A percentile compares a stretch with the other conserved stretches of the same genome.
Evolutionary conservation across 2,888 invertebrate species (phyloP).

Genomic region (Dasysyrphus albostriatus): DNA sequence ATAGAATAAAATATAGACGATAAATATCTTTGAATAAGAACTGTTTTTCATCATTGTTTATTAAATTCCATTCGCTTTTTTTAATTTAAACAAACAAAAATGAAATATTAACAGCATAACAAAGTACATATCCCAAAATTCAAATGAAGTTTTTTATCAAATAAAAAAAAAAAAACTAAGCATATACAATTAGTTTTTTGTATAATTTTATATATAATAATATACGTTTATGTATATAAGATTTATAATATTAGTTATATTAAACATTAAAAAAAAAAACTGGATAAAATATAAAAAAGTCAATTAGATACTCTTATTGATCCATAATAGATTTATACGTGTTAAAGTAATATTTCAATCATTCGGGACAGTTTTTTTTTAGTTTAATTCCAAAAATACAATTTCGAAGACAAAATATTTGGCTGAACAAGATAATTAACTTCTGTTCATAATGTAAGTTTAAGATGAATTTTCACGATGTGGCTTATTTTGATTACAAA

Average conservation of each 20-base stretch:
- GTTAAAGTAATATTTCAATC: not conserved
- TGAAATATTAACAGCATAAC: slow-evolving; percentile 8
- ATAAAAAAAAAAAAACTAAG: not conserved
- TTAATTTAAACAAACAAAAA: slow-evolving; percentile 14
- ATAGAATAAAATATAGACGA: not conserved
- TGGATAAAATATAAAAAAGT: slow-evolving; percentile 29
- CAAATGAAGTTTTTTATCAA: slow-evolving; percentile 1
- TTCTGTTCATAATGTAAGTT: slow-evolving; percentile 13
- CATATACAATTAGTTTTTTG: not conserved
- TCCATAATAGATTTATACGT: slow-evolving; percentile 4
- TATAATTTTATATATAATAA: slow-evolving; percentile 13
- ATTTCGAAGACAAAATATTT: slow-evolving; percentile 54
- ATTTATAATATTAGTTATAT: slow-evolving; percentile 21
- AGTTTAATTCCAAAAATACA: slow-evolving; percentile 18
- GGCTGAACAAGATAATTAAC: slow-evolving; percentile 12
- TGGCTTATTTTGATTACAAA: not conserved
- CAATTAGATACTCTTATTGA: slow-evolving; percentile 40
- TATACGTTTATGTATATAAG: slow-evolving; percentile 44
- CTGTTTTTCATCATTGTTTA: slow-evolving; percentile 3
- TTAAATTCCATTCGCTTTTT: slow-evolving; percentile 26
- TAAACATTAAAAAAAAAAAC: slow-evolving; percentile 29
- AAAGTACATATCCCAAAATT: not conserved
- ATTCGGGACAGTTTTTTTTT: slow-evolving; percentile 28
- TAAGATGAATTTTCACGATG: not conserved
- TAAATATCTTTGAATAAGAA: not conserved